Evolutionary conservation across 2,113 vertebrate species (phyloP).

Genomic region (Vireo altiloquus): DNA sequence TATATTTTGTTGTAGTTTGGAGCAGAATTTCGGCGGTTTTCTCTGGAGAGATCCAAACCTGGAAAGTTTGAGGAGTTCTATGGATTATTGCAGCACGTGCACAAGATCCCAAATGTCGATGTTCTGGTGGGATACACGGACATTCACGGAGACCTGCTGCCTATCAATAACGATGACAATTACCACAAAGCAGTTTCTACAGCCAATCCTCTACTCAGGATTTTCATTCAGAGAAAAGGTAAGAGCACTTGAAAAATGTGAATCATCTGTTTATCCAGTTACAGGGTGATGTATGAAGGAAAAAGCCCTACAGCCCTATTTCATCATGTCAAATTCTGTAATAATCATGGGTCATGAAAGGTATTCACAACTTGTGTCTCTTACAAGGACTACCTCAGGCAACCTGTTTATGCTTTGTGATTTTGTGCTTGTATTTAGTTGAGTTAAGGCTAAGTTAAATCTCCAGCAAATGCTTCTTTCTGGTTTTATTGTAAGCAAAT

Average conservation of each 20-base stretch:
- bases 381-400: background rate
- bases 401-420: background rate
- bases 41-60: slow-evolving; percentile 92
- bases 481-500: background rate
- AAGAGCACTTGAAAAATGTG: slow-evolving; percentile 27
- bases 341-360: background rate
- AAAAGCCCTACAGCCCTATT: background rate
- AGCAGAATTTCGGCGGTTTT: slow-evolving; percentile 97
- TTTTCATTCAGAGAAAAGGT: slow-evolving; percentile 98
- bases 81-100: slow-evolving; percentile 92
- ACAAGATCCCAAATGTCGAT: slow-evolving; percentile 94
- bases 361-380: background rate
- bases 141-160: slow-evolving; percentile 92
- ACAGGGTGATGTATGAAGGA: background rate
- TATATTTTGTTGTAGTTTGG: slow-evolving; percentile 83
- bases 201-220: slow-evolving; percentile 89
- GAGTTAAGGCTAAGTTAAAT: background rate
- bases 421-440: background rate
- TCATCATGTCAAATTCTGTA: background rate
- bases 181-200: slow-evolving; percentile 96
- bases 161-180: slow-evolving; percentile 98
- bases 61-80: slow-evolving; percentile 98
- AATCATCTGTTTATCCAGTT: background rate
- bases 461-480: background rate
- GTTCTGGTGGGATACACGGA: slow-evolving; percentile 94